phyloP scores from a whole-genome alignment of 2,113 vertebrate genomes.

The Melospiza melodia region DNA sequence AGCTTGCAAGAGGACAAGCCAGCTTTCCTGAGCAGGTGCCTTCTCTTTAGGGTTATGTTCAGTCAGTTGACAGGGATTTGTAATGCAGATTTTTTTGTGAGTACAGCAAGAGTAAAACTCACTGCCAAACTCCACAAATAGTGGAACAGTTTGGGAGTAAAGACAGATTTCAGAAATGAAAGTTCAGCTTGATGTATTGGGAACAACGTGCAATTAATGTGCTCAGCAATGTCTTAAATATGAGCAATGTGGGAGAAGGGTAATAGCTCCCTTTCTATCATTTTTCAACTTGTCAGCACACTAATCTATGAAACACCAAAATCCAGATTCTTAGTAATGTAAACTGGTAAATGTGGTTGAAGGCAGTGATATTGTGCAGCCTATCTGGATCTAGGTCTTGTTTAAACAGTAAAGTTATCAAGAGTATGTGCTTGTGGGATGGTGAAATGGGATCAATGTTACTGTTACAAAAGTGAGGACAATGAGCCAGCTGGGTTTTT shows the following conservation, averaged over 20 bases:
- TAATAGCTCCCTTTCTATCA: slow-evolving; percentile 64
- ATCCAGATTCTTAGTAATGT: slow-evolving; percentile 16
- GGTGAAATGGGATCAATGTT: slow-evolving; percentile 53
- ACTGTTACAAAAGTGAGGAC: slow-evolving; percentile 61
- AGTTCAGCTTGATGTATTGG: slow-evolving; percentile 55
- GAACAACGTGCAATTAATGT: slow-evolving; percentile 63
- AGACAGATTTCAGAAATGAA: slow-evolving; percentile 62
- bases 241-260: slow-evolving; percentile 64
- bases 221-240: slow-evolving; percentile 59
- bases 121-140: slow-evolving; percentile 48
- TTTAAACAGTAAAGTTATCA: neutral
- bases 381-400: neutral
- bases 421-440: slow-evolving; percentile 14
- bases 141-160: slow-evolving; percentile 50
- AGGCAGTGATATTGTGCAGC: neutral
- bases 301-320: slow-evolving; percentile 15
- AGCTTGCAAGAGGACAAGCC: neutral
- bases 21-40: slow-evolving; percentile 48
- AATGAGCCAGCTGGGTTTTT: slow-evolving; percentile 65
- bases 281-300: slow-evolving; percentile 51
- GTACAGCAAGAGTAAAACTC: slow-evolving; percentile 38
- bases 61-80: neutral
- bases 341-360: neutral
- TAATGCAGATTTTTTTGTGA: neutral
- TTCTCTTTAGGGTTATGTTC: neutral